Percentiles rank a stretch among this genome's conserved stretches.
Evolutionary conservation across 2,113 vertebrate species (phyloP).

Genomic region (Phyllostomus discolor): DNA sequence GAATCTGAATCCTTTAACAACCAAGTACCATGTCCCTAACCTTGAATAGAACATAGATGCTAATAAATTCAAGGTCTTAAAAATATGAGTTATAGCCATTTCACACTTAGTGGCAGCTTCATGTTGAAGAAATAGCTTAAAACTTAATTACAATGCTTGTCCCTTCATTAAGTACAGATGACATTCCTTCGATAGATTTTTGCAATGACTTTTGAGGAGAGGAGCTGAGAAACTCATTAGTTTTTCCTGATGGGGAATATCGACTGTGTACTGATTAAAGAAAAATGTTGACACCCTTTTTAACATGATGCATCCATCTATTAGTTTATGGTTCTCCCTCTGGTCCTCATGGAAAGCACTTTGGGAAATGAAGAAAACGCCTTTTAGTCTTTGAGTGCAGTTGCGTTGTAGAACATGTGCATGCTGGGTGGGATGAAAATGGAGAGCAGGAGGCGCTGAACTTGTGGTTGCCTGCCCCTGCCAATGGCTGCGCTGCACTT

Average conservation of each 20-base stretch:
- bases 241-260: conserved; percentile 75
- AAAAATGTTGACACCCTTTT: conserved; percentile 54
- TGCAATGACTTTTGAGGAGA: conserved; percentile 77
- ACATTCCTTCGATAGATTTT: conserved; percentile 76
- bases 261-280: conserved; percentile 71
- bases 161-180: conserved; percentile 76
- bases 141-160: conserved; percentile 79
- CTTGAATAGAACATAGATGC: conserved; percentile 77
- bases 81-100: conserved; percentile 80
- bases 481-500: neutral
- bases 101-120: conserved; percentile 76
- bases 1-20: conserved; percentile 39
- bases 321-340: conserved; percentile 51
- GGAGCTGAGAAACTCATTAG: conserved; percentile 75
- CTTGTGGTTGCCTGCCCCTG: neutral
- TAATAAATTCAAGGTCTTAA: conserved; percentile 80
- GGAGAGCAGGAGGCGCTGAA: neutral
- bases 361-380: conserved; percentile 57
- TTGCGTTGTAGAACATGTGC: conserved; percentile 15
- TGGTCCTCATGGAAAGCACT: conserved; percentile 48
- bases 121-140: conserved; percentile 75
- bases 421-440: neutral
- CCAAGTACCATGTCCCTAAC: conserved; percentile 56
- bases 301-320: conserved; percentile 55
- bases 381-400: conserved; percentile 49